Evolutionary conservation across 2,797 vertebrate species (phyloP).

Genomic region (Sphaeramia orbicularis): DNA sequence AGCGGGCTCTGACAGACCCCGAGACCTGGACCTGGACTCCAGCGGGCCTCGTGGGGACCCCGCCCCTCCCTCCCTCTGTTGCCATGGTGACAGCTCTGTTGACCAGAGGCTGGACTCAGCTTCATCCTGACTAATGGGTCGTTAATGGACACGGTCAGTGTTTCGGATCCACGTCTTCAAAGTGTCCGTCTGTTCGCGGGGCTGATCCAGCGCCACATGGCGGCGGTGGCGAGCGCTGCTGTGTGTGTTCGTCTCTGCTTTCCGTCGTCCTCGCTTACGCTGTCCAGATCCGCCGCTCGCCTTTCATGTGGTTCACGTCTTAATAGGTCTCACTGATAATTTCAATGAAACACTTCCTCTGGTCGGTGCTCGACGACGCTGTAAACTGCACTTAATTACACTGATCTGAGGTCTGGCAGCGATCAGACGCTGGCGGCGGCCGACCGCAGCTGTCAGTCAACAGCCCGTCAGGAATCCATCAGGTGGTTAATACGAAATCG

Average conservation of each 20-base stretch:
- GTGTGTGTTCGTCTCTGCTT: slow-evolving; percentile 77
- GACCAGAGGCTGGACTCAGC: slow-evolving; percentile 39
- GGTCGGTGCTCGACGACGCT: slow-evolving; percentile 53
- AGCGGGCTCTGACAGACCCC: slow-evolving; percentile 37
- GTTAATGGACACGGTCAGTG: slow-evolving; percentile 37
- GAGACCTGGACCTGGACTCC: slow-evolving; percentile 42
- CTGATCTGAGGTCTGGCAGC: slow-evolving; percentile 79
- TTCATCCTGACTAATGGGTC: slow-evolving; percentile 50
- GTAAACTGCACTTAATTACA: slow-evolving; percentile 79
- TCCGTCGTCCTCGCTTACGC: slow-evolving; percentile 84
- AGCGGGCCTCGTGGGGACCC: slow-evolving; percentile 52
- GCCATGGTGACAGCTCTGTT: slow-evolving; percentile 46
- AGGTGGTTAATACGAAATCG: slow-evolving; percentile 28
- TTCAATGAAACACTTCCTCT: slow-evolving; percentile 89
- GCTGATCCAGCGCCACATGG: no score
- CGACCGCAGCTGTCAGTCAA: slow-evolving; percentile 73
- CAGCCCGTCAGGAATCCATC: slow-evolving; percentile 15
- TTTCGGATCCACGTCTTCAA: slow-evolving; percentile 8
- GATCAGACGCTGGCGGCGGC: slow-evolving; percentile 63
- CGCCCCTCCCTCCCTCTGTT: neutral
- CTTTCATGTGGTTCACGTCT: slow-evolving; percentile 90
- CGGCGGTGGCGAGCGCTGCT: slow-evolving; percentile 10
- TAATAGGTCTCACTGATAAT: slow-evolving; percentile 89
- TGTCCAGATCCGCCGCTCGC: slow-evolving; percentile 86
- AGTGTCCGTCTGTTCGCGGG: slow-evolving; percentile 9